Conservation (phyloP, 2,888 invertebrate genomes). For the Archips xylosteana region DNA sequence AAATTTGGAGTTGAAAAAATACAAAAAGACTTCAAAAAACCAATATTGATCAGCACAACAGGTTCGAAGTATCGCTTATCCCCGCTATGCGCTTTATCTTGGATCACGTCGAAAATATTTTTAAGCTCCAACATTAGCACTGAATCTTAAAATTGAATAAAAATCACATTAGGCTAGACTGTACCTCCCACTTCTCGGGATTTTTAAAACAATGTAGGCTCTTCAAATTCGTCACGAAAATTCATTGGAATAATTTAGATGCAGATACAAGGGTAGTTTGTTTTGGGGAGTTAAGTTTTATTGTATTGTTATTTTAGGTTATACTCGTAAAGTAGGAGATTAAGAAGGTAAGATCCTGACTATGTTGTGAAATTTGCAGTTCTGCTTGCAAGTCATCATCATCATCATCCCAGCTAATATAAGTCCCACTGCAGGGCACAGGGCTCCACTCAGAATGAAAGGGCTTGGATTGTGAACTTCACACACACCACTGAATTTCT, state of each 20-base stretch:
- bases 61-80: no score
- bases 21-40: no score
- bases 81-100: constrained; percentile 1
- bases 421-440: no score
- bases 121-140: constrained; percentile 61
- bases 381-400: not conserved
- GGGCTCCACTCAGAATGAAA: no score
- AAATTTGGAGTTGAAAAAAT: no score
- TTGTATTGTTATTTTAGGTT: constrained; percentile 36
- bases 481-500: no score
- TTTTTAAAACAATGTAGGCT: constrained; percentile 28
- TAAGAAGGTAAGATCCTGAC: not conserved
- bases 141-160: constrained; percentile 70
- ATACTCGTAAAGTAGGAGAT: constrained; percentile 8
- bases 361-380: constrained; percentile 1
- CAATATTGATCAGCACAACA: no score
- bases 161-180: constrained; percentile 63
- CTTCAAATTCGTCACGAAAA: constrained; percentile 20
- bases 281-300: constrained; percentile 35
- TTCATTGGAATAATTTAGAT: constrained; percentile 30
- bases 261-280: constrained; percentile 36
- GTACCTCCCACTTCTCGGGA: constrained; percentile 24
- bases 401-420: no score
- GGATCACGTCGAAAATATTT: constrained; percentile 44
- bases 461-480: no score